Evolutionary conservation across 2,888 invertebrate species (phyloP).

Genomic region (Silvanus unidentatus): DNA sequence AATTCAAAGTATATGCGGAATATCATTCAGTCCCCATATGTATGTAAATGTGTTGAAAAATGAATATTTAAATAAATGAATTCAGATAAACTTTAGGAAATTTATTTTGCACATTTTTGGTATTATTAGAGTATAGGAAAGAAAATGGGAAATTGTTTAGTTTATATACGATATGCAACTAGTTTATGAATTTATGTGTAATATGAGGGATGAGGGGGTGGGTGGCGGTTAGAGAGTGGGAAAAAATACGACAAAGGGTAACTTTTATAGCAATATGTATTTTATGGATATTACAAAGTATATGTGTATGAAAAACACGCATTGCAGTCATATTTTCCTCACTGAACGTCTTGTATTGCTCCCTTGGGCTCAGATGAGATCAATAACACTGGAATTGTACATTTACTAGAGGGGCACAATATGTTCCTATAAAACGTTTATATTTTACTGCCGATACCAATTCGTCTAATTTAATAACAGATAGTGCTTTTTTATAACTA

Average conservation of each 20-base stretch:
- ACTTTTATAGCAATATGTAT: slow-evolving; percentile 41
- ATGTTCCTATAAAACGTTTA: slow-evolving; percentile 29
- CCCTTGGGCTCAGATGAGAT: slow-evolving; percentile 35
- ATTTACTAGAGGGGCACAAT: slow-evolving; percentile 28
- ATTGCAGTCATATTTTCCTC: slow-evolving; percentile 41
- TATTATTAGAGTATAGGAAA: slow-evolving; percentile 42
- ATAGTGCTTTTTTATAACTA: neutral
- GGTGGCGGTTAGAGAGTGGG: neutral
- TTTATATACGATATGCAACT: neutral
- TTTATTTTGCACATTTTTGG: slow-evolving; percentile 44
- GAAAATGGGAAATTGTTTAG: slow-evolving; percentile 30
- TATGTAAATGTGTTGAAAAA: slow-evolving; percentile 47
- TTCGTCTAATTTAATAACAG: slow-evolving; percentile 16
- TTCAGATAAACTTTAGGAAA: slow-evolving; percentile 45
- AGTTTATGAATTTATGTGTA: slow-evolving; percentile 1
- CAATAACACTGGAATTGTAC: slow-evolving; percentile 38
- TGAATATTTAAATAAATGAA: slow-evolving; percentile 48
- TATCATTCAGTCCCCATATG: slow-evolving; percentile 47
- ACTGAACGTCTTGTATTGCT: slow-evolving; percentile 38
- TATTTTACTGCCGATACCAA: slow-evolving; percentile 17
- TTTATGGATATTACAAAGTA: slow-evolving; percentile 43
- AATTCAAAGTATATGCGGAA: slow-evolving; percentile 48
- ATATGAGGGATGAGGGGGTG: neutral
- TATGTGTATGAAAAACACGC: slow-evolving; percentile 41
- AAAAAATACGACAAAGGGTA: slow-evolving; percentile 31